These are phyloP conservation scores for Agapornis canus DNA, from an alignment of 2,797 vertebrate genomes.

Conservation along the genomic window DNA sequence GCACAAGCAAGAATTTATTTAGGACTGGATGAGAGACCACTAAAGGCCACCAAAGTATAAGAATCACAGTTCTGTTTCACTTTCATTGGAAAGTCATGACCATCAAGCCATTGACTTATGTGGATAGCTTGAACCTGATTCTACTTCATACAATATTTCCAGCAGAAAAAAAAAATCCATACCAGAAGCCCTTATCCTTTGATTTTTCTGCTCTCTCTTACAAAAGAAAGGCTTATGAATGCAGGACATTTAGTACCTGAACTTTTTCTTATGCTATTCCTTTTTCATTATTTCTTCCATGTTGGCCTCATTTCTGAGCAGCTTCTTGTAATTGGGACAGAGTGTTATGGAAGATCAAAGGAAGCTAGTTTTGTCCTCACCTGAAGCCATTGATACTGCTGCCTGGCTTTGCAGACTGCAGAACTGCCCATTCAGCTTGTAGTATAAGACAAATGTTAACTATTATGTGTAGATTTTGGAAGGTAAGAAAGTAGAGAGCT, in stretches of 20 bases:
- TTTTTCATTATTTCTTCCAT: neutral
- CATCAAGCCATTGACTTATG: neutral
- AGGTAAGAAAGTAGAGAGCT: slow-evolving; percentile 18
- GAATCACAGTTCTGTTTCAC: neutral
- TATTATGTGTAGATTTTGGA: neutral
- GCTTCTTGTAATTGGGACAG: neutral
- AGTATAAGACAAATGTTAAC: neutral
- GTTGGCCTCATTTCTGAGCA: slow-evolving; percentile 10
- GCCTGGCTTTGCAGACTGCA: neutral
- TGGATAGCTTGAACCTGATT: neutral
- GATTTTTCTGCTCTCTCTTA: neutral
- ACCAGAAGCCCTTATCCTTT: neutral
- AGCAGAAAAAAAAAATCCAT: neutral
- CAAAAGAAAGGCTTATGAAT: neutral
- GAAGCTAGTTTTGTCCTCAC: neutral
- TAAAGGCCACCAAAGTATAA: neutral
- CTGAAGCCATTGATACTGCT: neutral
- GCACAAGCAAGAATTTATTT: neutral
- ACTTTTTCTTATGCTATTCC: neutral
- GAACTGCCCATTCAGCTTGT: neutral
- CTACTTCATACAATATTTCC: neutral
- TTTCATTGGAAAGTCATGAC: neutral
- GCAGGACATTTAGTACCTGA: neutral
- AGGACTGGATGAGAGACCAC: neutral
- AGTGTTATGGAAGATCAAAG: neutral